phyloP scores from a whole-genome alignment of 2,797 vertebrate species.

The Coilia nasus region DNA sequence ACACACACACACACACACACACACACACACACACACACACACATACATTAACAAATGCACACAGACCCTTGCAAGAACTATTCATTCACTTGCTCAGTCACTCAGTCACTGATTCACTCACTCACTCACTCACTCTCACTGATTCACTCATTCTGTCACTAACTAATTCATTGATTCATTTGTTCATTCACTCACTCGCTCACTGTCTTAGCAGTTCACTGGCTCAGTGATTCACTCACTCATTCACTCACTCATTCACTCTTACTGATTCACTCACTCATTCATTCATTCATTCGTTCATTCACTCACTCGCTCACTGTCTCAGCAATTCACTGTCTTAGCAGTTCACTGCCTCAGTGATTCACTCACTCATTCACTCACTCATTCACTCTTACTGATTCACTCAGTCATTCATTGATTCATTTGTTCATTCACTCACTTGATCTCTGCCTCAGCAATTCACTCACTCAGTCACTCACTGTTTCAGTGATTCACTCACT shows the following conservation, averaged over 20 bases:
- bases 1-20: neutral
- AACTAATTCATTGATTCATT: no score
- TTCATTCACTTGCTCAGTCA: neutral
- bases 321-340: neutral
- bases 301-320: neutral
- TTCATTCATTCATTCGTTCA: neutral
- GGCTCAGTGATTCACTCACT: no score
- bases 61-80: neutral
- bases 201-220: no score
- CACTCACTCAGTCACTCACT: neutral
- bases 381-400: no score
- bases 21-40: neutral
- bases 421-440: neutral
- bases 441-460: neutral
- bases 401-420: neutral
- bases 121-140: no score
- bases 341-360: neutral
- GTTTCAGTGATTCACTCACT: neutral
- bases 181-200: no score
- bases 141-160: no score
- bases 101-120: no score
- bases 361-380: neutral
- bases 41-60: neutral
- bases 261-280: neutral
- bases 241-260: no score